Evolutionary conservation across 2,888 invertebrate species (phyloP), one percentile per base, ranked within the genome.

Genomic region (Aleiodes leptofemur): DNA sequence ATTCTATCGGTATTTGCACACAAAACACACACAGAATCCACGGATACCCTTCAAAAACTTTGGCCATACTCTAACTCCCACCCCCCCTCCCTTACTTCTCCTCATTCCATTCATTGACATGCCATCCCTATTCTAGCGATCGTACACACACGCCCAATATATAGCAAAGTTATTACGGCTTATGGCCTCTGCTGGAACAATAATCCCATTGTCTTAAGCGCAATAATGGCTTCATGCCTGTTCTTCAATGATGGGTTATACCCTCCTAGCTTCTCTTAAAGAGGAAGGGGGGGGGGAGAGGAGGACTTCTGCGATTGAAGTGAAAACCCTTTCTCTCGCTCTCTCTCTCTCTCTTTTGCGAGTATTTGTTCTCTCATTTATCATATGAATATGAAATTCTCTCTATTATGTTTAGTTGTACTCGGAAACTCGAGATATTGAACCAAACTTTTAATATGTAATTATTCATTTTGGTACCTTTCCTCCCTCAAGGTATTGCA

Each of bases 401-500:
- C 64, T 56, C 34, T 31, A 51, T 43, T 31, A 71, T 68, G 23
- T 23, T 23, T 23, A 23, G 23, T 23, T 23, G 23, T 23, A 23
- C 34, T 34, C 5, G 6, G 34, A 2, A 66, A 13, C 43, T 34
- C 51, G n/a, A 55, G 43, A 34, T 53, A 74, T 34, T 55, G 43
- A 43, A 31, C 11, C 38, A 6, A 72, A 38, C 43, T n/a, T 57
- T 43, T 23, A 51, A 69, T 43, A 68, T 53, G 29, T 51, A 16
- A 31, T 34, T 23, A 11, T 69, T 48, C 68, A 57, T 77, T 34
- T 66, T 74, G 68, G 4, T 4, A n/a, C n/a, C n/a, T 34, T 34
- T 34, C 23, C 23, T 89, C 38, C 4, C 4, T 5, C 5, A 43
- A 94, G 94, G 90, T 94, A 76, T 81, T 94, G 66, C 86, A 92